phyloP scores from a whole-genome alignment of 1,140 invertebrate species.

The Lepidurus arcticus region DNA sequence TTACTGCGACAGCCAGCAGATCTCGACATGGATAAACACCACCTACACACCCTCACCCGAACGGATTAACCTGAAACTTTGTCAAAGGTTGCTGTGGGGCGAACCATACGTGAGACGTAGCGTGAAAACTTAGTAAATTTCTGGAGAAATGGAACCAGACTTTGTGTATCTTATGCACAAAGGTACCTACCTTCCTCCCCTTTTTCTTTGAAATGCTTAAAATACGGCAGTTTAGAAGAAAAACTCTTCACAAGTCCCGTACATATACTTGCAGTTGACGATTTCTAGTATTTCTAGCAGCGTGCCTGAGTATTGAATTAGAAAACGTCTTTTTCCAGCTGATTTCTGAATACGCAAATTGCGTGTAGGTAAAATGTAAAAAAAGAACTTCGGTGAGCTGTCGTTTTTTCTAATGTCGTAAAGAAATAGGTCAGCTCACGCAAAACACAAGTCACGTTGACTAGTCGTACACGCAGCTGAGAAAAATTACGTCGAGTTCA shows the following conservation, averaged over 20 bases:
- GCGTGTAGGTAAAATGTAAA: not conserved
- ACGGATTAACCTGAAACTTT: not conserved
- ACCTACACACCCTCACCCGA: not conserved
- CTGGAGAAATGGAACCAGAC: too few relatives aligned
- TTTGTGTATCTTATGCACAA: too few relatives aligned
- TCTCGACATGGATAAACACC: not conserved
- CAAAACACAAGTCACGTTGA: not conserved
- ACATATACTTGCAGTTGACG: too few relatives aligned
- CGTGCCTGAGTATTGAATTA: too few relatives aligned
- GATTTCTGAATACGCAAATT: not conserved
- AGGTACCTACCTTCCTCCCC: too few relatives aligned
- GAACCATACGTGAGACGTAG: not conserved
- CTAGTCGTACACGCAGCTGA: not conserved
- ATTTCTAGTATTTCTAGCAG: too few relatives aligned
- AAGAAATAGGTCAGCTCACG: not conserved
- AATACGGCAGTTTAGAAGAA: too few relatives aligned
- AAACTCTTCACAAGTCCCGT: too few relatives aligned
- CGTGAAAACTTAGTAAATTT: too few relatives aligned
- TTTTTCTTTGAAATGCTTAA: too few relatives aligned
- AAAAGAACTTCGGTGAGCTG: not conserved
- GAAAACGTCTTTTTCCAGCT: too few relatives aligned
- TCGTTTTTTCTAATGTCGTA: not conserved
- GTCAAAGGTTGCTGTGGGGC: not conserved
- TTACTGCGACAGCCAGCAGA: not conserved
- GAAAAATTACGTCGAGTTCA: not conserved